Evolutionary conservation across 2,888 invertebrate genomes (phyloP).

Genomic region (Calameuta idolon): DNA sequence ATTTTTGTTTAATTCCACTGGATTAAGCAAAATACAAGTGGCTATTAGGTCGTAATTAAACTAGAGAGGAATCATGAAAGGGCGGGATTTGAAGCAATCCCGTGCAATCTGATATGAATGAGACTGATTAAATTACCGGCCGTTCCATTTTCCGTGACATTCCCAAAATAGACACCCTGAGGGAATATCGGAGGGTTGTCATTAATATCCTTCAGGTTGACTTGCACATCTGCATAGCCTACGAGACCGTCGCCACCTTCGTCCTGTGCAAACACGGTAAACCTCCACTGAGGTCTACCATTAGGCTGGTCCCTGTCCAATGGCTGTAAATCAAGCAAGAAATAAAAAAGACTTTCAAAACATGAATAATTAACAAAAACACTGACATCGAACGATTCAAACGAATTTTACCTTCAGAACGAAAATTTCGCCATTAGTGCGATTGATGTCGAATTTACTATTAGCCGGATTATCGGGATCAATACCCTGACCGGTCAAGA

Average conservation of each 20-base stretch:
- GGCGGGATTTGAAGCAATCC: not conserved
- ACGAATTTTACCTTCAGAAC: slow-evolving; percentile 82
- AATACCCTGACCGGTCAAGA: slow-evolving; percentile 94
- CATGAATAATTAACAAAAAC: not conserved
- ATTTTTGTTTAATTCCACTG: not conserved
- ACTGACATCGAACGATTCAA: slow-evolving; percentile 16
- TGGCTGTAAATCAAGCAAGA: slow-evolving; percentile 74
- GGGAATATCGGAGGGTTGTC: slow-evolving; percentile 98
- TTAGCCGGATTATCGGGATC: slow-evolving; percentile 95
- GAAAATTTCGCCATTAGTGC: slow-evolving; percentile 95
- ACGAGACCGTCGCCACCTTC: slow-evolving; percentile 96
- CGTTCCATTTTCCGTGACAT: slow-evolving; percentile 96
- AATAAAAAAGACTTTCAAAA: slow-evolving; percentile 9
- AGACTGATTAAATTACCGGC: slow-evolving; percentile 69
- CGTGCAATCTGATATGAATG: not conserved
- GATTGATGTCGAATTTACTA: slow-evolving; percentile 96
- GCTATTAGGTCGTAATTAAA: not conserved
- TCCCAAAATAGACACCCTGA: slow-evolving; percentile 93
- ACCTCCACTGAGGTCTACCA: slow-evolving; percentile 95
- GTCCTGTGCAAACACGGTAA: slow-evolving; percentile 96
- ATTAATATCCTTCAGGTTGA: slow-evolving; percentile 96
- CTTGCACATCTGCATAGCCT: slow-evolving; percentile 97
- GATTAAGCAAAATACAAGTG: not conserved
- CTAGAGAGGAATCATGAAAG: not conserved
- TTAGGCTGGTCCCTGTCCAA: slow-evolving; percentile 97